Evolutionary conservation across 2,797 vertebrate species (phyloP).

Genomic region (Potorous gilbertii): DNA sequence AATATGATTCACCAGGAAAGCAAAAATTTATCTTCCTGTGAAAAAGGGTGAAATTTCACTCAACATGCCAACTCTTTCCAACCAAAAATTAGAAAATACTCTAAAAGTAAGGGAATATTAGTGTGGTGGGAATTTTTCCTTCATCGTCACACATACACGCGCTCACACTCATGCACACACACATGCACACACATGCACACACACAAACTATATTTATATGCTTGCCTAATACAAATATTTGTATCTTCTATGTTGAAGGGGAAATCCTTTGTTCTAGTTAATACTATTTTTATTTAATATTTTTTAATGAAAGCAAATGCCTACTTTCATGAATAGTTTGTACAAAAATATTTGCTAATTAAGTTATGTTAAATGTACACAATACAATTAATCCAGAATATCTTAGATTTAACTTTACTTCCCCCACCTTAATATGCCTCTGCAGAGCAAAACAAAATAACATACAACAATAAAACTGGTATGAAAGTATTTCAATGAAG

Average conservation of each 20-base stretch:
- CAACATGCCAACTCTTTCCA: not conserved
- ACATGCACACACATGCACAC: not conserved
- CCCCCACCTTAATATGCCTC: not conserved
- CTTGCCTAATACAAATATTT: not conserved
- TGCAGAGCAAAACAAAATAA: not conserved
- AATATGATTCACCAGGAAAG: not conserved
- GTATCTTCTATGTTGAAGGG: not conserved
- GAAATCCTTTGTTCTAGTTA: not conserved
- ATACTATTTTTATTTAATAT: not conserved
- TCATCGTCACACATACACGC: not conserved
- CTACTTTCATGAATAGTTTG: slow-evolving; percentile 23
- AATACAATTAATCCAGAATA: not conserved
- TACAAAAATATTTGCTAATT: not conserved
- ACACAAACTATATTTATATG: slow-evolving; percentile 1
- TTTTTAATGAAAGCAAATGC: not conserved
- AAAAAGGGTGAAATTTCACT: slow-evolving; percentile 12
- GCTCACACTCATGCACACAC: not conserved
- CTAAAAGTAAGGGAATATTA: not conserved
- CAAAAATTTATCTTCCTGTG: not conserved
- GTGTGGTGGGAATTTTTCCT: slow-evolving; percentile 6
- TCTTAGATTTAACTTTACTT: not conserved
- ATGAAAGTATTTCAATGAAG: slow-evolving; percentile 48
- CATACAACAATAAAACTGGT: slow-evolving; percentile 23
- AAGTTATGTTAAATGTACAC: not conserved
- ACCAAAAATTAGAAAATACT: not conserved